Evolutionary conservation across 2,113 vertebrate species (phyloP).

Genomic region (Heteronetta atricapilla): DNA sequence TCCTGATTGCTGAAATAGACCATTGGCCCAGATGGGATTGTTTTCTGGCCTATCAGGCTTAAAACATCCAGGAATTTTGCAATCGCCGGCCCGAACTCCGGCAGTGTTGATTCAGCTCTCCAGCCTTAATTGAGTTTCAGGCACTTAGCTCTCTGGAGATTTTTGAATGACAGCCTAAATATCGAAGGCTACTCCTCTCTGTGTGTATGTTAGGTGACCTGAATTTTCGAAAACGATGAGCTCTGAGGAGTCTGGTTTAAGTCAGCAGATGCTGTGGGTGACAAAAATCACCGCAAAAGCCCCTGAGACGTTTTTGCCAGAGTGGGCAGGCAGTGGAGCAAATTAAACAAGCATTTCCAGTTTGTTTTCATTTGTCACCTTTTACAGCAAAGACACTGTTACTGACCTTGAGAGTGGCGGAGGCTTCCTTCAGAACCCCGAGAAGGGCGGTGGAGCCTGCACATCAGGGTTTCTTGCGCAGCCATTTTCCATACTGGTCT

Average conservation of each 20-base stretch:
- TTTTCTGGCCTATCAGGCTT: conserved; percentile 35
- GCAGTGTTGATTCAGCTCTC: conserved; percentile 51
- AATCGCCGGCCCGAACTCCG: neutral
- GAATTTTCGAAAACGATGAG: neutral
- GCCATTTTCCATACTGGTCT: neutral
- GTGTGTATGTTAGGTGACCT: neutral
- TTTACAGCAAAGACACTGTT: neutral
- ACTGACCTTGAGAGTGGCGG: neutral
- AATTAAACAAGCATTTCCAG: neutral
- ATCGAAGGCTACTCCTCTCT: neutral
- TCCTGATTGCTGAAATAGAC: conserved; percentile 17
- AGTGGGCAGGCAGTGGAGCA: neutral
- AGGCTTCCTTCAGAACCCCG: fast-evolving
- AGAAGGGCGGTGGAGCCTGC: neutral
- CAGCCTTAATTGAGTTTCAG: conserved; percentile 48
- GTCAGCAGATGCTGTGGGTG: neutral
- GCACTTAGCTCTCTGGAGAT: neutral
- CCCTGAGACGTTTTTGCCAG: neutral
- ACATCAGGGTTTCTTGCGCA: too few species aligned
- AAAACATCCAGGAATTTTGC: neutral
- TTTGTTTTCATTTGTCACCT: neutral
- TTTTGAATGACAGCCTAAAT: conserved; percentile 51
- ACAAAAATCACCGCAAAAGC: conserved; percentile 20
- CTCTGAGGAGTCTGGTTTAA: neutral
- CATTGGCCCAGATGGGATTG: conserved; percentile 24